Evolutionary conservation across 2,888 invertebrate genomes (phyloP), one percentile per base, ranked within the genome.

Genomic region (Drosophila glabriapex): DNA sequence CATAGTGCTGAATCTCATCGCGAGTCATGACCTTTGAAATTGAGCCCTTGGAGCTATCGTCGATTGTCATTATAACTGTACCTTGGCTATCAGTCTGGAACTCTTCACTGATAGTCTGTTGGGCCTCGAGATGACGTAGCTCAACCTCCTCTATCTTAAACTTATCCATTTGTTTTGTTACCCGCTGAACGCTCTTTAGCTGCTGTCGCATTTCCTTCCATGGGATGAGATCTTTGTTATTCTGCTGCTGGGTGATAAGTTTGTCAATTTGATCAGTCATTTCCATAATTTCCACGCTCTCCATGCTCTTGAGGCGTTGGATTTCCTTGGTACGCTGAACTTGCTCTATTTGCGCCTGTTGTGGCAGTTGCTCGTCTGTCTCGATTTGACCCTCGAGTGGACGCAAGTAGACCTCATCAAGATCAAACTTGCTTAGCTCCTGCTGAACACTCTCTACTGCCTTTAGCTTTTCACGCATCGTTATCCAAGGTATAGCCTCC

Each of bases 41-140:
- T 1, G 92, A 91, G 14, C 84, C 78, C 81, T 93, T 92, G 3
- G 93, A 91, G 43, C 85, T 91, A 28, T 93, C 91, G 52, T 93
- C 93, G 16, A 94, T 92, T 87, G 95, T 95, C 64, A 95, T 91
- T 49, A 95, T 93, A 1, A 95, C 94, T 12, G 94, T 95, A 68
- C 95, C 95, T 91, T 95, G 95, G 68, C 94, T 94, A 72, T 94
- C 94, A 6, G 94, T 94, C 33, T 95, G 90, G 29, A 94, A 94
- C 92, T 95, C 95, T 76, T 95, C 83, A 7, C 41, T 75, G 19
- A 84, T 78, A 7, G 82, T 68, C 43, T 91, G 85, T 43, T 92
- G 89, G 1, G 90, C 80, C 58, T 91, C 87, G 73, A 89, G 81
- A 80, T 87, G 93, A 82, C 91, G 94, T 80, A 93, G 91, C 65